Conservation (phyloP, 2,888 invertebrate species). For the Rhamnusium bicolor region DNA sequence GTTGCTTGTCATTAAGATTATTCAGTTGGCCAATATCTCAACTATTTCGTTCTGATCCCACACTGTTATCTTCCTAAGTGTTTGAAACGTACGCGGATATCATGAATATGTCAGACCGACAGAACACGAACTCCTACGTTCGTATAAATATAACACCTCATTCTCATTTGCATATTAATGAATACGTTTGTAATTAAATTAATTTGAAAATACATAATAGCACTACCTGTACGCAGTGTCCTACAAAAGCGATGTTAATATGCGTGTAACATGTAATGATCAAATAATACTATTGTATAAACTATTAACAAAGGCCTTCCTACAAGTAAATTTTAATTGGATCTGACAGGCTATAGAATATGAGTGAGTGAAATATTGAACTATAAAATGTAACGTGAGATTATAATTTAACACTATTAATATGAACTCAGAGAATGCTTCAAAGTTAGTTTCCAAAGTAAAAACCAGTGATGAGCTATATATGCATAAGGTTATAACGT, state of each 20-base stretch:
- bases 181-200: slow-evolving; percentile 17
- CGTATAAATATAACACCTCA: slow-evolving; percentile 28
- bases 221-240: neutral
- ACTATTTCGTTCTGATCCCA: slow-evolving; percentile 33
- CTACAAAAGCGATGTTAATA: slow-evolving; percentile 11
- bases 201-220: slow-evolving; percentile 4
- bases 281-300: slow-evolving; percentile 9
- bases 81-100: slow-evolving; percentile 21
- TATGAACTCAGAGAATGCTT: too few species aligned
- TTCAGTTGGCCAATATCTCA: slow-evolving; percentile 29
- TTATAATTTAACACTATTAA: neutral
- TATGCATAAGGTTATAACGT: too few species aligned
- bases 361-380: neutral
- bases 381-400: neutral
- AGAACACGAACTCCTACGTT: slow-evolving; percentile 5
- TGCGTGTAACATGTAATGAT: neutral
- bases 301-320: slow-evolving; percentile 3
- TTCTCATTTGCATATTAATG: slow-evolving; percentile 28
- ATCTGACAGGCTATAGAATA: neutral
- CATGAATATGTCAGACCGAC: slow-evolving; percentile 16
- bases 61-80: slow-evolving; percentile 25
- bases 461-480: too few species aligned
- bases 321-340: slow-evolving; percentile 12
- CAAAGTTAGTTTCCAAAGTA: neutral
- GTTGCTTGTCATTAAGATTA: slow-evolving; percentile 23